These are phyloP conservation scores for Leucophenga maculata DNA, from an alignment of 2,888 invertebrate species.

Conservation along the genomic window DNA sequence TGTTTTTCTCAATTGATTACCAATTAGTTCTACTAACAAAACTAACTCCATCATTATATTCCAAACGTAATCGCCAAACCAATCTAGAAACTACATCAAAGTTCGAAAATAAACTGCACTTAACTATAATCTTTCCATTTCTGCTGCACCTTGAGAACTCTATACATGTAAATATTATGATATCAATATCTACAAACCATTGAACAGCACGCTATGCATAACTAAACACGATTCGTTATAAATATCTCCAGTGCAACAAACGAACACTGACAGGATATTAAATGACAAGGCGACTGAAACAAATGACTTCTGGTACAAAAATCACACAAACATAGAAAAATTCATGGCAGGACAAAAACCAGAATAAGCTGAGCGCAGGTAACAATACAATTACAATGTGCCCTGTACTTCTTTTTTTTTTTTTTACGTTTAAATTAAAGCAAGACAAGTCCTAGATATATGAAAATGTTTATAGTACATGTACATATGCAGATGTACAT, in stretches of 20 bases:
- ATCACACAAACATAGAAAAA: conserved; percentile 23
- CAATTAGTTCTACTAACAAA: no score
- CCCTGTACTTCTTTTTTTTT: conserved; percentile 39
- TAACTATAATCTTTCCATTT: not conserved
- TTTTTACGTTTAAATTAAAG: conserved; percentile 21
- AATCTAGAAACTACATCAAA: no score
- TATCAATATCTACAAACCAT: not conserved
- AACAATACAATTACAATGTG: conserved; percentile 57
- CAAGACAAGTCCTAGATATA: conserved; percentile 14
- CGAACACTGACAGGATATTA: conserved; percentile 46
- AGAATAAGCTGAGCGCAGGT: conserved; percentile 35
- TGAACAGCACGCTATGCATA: conserved; percentile 49
- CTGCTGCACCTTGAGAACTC: no score
- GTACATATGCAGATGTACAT: no score
- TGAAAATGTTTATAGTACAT: no score
- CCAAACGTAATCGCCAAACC: no score
- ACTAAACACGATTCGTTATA: conserved; percentile 38
- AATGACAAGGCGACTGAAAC: conserved; percentile 59
- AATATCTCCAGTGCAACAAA: not conserved
- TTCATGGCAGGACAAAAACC: not conserved
- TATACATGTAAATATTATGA: not conserved
- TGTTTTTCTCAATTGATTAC: no score
- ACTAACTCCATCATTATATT: no score
- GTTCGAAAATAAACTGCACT: no score
- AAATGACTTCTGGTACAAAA: conserved; percentile 42